A percentile compares a stretch with the other conserved stretches of the same genome.
Evolutionary conservation across 1,140 invertebrate species (phyloP).

Genomic region (Condylostylus longicornis): DNA sequence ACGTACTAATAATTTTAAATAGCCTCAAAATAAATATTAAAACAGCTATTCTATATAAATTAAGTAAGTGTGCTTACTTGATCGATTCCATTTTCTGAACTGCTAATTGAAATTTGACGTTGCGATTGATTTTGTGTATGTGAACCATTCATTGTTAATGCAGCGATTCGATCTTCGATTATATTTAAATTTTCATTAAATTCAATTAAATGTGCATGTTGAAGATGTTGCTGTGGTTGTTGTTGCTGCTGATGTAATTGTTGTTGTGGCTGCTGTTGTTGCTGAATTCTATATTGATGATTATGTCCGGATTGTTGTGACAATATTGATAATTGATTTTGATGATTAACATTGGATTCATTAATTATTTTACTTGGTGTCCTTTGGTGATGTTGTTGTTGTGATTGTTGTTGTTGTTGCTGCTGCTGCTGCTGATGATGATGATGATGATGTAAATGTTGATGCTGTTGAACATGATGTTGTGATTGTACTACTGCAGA

Average conservation of each 20-base stretch:
- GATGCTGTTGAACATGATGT: no score
- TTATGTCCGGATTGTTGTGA: not conserved
- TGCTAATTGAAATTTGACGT: no score
- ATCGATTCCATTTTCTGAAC: no score
- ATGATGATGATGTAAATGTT: no score
- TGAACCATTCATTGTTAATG: not conserved
- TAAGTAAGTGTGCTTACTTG: no score
- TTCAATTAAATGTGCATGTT: not conserved
- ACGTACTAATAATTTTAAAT: not conserved
- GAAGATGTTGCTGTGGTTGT: conserved; percentile 3
- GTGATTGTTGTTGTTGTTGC: conserved; percentile 2
- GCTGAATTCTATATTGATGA: conserved; percentile 1
- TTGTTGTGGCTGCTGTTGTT: conserved; percentile 1
- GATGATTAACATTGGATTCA: no score
- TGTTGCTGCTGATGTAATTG: conserved; percentile 1
- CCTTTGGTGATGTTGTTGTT: not conserved
- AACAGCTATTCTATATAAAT: no score
- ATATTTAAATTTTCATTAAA: conserved; percentile 1
- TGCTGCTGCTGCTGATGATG: conserved; percentile 5
- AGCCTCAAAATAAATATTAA: not conserved
- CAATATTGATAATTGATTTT: no score
- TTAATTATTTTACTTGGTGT: no score
- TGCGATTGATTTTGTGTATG: not conserved
- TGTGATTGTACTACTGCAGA: conserved; percentile 6
- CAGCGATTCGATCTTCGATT: not conserved